Base-by-base conservation (phyloP, 1,140 invertebrate genomes). In the Belonocnema kinseyi region DNA sequence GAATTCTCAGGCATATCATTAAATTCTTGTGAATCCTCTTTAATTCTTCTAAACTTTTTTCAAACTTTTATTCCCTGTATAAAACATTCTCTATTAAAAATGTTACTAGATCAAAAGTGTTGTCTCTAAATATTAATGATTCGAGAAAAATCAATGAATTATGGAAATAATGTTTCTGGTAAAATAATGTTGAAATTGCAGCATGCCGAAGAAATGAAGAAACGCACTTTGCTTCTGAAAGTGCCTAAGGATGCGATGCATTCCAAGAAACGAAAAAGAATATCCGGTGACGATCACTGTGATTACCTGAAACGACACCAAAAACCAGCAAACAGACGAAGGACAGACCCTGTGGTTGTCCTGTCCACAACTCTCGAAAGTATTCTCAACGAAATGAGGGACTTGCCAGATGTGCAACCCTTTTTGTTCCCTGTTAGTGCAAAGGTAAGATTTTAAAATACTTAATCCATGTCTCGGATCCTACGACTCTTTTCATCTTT, bases 271-370 rank as follows among this genome's bases (percentile, higher is more conserved):
- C 92, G 93, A 72, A 92, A 94, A 51, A 92, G 95, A 81, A 93
- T 93, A 50, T 94, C 93, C 21, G 95, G 93, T 3, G 95, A 96
- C 73, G 93, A 96, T 71, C 96, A 97, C 77, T 98, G 97, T 90
- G 98, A 99, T 92, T 99, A 99, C 86, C 91, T 99, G 1, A 97
- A 98, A 83, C 94, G 95, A 74, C 96, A 97, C 19, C 95, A 95
- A 56, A 94, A 96, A 82, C 96, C 97, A 0, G 97, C 97, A 0
- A 99, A 99, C 89, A 92, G 99, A 40, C 92, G 97, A n/a, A 92
- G 99, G 73, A 98, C 98, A 1, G 98, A 99, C 92, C 99, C 99
- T 0, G 94, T 99, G 0, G 97, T 99, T 13, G 98, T 98, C 0
- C 92, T 99, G 80, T 97, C 97, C 0, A 97, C 96, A 1, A 95